A percentile compares a stretch with the other conserved stretches of the same genome.
Conservation (phyloP, 1,140 invertebrate species). For the Carposina sasakii region DNA sequence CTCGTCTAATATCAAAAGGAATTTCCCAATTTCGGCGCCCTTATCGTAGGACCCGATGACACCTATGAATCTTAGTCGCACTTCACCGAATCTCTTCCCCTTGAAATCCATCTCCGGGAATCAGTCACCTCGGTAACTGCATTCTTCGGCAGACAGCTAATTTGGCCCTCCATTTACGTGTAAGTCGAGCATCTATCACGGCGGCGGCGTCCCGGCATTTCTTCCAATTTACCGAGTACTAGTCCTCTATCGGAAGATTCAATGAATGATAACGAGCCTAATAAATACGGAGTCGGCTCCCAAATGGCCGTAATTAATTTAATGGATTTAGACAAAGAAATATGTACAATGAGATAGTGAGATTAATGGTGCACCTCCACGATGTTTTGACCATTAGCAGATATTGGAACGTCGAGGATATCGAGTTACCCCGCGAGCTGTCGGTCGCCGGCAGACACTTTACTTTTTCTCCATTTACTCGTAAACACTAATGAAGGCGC, state of each 20-base stretch:
- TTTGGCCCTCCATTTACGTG: conserved; percentile 55
- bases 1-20: conserved; percentile 38
- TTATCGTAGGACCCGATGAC: conserved; percentile 49
- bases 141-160: conserved; percentile 60
- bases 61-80: conserved; percentile 42
- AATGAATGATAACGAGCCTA: conserved; percentile 69
- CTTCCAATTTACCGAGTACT: conserved; percentile 41
- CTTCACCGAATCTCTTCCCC: conserved; percentile 23
- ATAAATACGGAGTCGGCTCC: conserved; percentile 63
- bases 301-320: conserved; percentile 66
- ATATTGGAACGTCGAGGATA: conserved; percentile 19
- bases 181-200: conserved; percentile 54
- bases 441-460: background rate
- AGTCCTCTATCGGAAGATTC: conserved; percentile 60
- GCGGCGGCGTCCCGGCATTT: conserved; percentile 24
- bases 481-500: conserved; percentile 55
- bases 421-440: conserved; percentile 18
- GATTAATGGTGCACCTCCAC: conserved; percentile 44
- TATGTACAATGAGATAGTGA: conserved; percentile 64
- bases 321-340: conserved; percentile 70
- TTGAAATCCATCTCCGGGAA: conserved; percentile 41
- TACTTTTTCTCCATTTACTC: conserved; percentile 42
- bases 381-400: conserved; percentile 49
- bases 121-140: conserved; percentile 56
- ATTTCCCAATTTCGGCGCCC: conserved; percentile 52